Conservation (phyloP, 2,888 invertebrate genomes). For the Diploptera punctata region DNA sequence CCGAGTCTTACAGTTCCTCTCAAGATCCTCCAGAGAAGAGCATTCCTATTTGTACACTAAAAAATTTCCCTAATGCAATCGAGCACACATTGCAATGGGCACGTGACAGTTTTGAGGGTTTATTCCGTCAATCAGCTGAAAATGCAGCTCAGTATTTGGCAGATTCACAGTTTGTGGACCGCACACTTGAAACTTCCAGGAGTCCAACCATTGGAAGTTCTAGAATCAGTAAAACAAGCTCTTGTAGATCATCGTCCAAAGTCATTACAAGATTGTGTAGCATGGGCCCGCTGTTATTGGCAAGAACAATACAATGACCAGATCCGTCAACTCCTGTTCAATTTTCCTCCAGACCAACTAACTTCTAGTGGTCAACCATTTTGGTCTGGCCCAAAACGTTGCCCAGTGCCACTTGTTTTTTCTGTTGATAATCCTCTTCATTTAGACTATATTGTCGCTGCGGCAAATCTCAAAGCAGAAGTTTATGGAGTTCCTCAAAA, state of each 20-base stretch:
- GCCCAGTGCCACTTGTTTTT: constrained; percentile 83
- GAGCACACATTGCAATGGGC: constrained; percentile 96
- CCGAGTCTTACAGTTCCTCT: constrained; percentile 96
- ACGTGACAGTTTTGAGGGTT: constrained; percentile 91
- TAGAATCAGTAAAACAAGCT: constrained; percentile 84
- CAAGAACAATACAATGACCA: constrained; percentile 94
- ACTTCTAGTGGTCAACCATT: constrained; percentile 90
- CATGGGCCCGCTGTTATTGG: constrained; percentile 83
- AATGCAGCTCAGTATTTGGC: constrained; percentile 84
- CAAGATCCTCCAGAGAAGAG: constrained; percentile 99
- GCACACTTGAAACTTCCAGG: constrained; percentile 87
- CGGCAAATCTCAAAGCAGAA: constrained; percentile 87
- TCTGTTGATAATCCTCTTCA: constrained; percentile 75
- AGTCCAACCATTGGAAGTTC: constrained; percentile 84
- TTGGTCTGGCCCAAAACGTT: constrained; percentile 98
- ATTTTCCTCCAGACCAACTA: too few species aligned
- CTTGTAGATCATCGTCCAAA: constrained; percentile 86
- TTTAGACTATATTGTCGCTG: constrained; percentile 89
- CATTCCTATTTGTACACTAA: constrained; percentile 97
- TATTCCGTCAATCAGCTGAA: constrained; percentile 88
- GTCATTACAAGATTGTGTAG: constrained; percentile 83
- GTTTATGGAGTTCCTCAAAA: constrained; percentile 82
- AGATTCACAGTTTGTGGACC: constrained; percentile 84
- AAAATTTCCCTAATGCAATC: constrained; percentile 99
- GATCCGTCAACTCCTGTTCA: constrained; percentile 92